These are phyloP conservation scores for Nothoprocta pentlandii DNA, from an alignment of 2,113 vertebrate species.

Conservation along the genomic window DNA sequence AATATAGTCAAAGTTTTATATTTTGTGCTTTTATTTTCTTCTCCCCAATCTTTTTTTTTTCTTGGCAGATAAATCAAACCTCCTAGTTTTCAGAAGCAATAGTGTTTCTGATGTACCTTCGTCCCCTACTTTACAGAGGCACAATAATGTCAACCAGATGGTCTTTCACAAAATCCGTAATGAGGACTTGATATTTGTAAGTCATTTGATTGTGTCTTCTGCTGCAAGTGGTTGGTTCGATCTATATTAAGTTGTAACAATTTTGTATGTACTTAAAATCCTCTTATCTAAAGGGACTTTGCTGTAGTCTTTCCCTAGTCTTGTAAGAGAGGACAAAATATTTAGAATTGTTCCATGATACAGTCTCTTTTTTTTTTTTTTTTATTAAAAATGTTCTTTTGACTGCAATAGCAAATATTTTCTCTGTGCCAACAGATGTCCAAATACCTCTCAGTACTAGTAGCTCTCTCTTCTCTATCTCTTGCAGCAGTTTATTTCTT, in stretches of 20 bases:
- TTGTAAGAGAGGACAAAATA: not conserved
- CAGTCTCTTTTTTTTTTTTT: not conserved
- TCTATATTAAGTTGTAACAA: not conserved
- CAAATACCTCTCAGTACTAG: not conserved
- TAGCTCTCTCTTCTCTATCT: not conserved
- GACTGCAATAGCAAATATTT: not conserved
- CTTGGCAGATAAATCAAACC: conserved; percentile 91
- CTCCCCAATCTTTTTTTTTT: not conserved
- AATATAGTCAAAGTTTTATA: not conserved
- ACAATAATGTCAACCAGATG: conserved; percentile 96
- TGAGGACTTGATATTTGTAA: conserved; percentile 92
- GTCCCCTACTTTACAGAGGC: conserved; percentile 86
- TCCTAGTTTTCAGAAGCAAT: conserved; percentile 92
- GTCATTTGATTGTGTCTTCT: conserved; percentile 37
- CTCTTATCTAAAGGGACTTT: not conserved
- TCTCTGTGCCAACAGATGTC: not conserved
- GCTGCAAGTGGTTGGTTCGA: not conserved
- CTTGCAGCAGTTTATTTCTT: not conserved
- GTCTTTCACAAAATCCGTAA: conserved; percentile 98
- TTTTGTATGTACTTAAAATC: not conserved
- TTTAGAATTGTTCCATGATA: not conserved
- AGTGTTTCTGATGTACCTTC: conserved; percentile 82
- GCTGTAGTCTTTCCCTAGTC: not conserved
- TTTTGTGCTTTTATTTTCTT: not conserved
- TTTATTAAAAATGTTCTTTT: not conserved